These are phyloP conservation scores for Chaenogobius annularis DNA, from an alignment of 2,113 vertebrate genomes.

Conservation along the genomic window DNA sequence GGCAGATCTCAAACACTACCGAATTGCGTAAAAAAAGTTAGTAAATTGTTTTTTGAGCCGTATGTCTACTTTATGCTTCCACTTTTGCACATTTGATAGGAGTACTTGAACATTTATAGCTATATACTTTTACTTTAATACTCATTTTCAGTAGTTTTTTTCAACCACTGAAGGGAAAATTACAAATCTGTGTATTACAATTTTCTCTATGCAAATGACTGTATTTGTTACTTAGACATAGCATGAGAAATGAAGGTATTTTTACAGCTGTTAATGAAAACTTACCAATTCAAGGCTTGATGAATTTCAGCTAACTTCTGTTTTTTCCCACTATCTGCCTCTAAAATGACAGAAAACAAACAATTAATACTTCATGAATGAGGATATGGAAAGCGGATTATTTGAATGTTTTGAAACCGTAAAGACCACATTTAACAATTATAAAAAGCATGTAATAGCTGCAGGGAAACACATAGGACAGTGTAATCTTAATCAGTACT, in stretches of 20 bases:
- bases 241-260: background rate
- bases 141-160: too few relatives aligned
- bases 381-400: background rate
- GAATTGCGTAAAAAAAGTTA: too few relatives aligned
- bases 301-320: constrained; percentile 79
- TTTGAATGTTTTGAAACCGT: background rate
- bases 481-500: background rate
- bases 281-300: constrained; percentile 74
- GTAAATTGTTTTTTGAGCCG: too few relatives aligned
- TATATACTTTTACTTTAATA: too few relatives aligned
- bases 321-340: constrained; percentile 69
- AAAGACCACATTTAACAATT: background rate
- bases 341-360: constrained; percentile 35
- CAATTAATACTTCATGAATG: background rate
- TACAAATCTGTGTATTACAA: too few relatives aligned
- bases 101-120: too few relatives aligned
- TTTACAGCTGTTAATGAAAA: background rate
- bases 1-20: too few relatives aligned
- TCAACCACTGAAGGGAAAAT: too few relatives aligned
- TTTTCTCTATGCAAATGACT: background rate
- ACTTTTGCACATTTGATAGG: too few relatives aligned
- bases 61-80: too few relatives aligned
- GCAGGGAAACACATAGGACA: background rate
- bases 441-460: background rate
- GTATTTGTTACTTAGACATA: background rate